Percentiles rank a stretch among this genome's conserved stretches.
Evolutionary conservation across 2,113 vertebrate species (phyloP).

Genomic region (Silurus glanis): DNA sequence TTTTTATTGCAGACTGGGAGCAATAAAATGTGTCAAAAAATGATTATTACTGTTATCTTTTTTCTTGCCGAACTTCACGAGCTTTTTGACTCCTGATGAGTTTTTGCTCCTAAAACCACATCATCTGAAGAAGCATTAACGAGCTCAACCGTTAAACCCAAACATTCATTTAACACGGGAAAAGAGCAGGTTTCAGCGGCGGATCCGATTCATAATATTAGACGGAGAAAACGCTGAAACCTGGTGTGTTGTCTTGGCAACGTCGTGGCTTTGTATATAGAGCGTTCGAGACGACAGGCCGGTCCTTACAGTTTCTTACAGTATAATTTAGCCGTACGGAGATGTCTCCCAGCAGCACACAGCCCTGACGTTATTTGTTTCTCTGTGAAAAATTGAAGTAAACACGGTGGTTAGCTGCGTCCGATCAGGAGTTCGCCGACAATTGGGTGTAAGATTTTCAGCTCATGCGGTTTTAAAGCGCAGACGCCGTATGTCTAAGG

Average conservation of each 20-base stretch:
- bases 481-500: background rate
- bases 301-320: background rate
- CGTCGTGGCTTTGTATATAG: conserved; percentile 29
- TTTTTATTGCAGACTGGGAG: background rate
- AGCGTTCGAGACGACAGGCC: background rate
- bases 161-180: conserved; percentile 43
- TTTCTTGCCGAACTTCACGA: background rate
- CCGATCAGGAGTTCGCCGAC: background rate
- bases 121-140: conserved; percentile 54
- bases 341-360: background rate
- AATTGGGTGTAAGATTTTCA: background rate
- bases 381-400: background rate
- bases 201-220: conserved; percentile 69
- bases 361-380: background rate
- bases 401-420: background rate
- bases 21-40: background rate
- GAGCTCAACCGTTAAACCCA: conserved; percentile 63
- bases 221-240: conserved; percentile 55
- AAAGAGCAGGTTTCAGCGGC: conserved; percentile 75
- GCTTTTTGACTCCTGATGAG: conserved; percentile 61
- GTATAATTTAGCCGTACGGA: background rate
- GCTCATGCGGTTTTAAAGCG: background rate
- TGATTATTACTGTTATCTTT: background rate
- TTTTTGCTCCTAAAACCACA: conserved; percentile 63
- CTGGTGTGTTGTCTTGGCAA: conserved; percentile 60